Evolutionary conservation across 2,797 vertebrate genomes (phyloP).

Genomic region (Synanceia verrucosa): DNA sequence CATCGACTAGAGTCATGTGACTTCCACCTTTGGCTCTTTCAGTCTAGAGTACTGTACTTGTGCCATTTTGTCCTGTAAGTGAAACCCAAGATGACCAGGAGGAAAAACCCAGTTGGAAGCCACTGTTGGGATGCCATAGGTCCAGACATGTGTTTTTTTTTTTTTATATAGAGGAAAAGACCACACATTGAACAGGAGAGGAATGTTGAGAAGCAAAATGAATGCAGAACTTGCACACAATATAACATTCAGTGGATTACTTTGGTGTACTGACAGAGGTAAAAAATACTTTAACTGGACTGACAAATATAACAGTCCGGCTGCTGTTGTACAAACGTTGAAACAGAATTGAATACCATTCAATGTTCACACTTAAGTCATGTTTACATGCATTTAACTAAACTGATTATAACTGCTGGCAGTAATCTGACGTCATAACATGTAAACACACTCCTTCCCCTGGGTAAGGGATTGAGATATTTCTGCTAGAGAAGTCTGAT

Average conservation of each 20-base stretch:
- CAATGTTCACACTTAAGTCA: conserved; percentile 17
- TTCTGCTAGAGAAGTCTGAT: conserved; percentile 20
- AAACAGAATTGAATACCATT: conserved; percentile 29
- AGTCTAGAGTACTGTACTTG: neutral
- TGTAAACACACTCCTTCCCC: conserved; percentile 21
- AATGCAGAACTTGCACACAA: neutral
- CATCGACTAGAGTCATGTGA: neutral
- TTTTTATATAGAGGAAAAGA: neutral
- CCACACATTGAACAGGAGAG: neutral
- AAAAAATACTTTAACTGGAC: conserved; percentile 1
- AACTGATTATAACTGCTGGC: conserved; percentile 1
- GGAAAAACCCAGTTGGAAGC: neutral
- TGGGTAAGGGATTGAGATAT: neutral
- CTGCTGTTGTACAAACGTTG: conserved; percentile 14
- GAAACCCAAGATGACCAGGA: neutral
- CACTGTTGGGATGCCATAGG: neutral
- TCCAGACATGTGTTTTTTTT: neutral
- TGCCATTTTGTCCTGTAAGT: neutral
- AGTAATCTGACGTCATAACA: conserved; percentile 16
- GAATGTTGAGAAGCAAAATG: conserved; percentile 3
- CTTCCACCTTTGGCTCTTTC: conserved; percentile 4
- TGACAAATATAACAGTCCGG: conserved; percentile 28
- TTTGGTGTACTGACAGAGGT: conserved; percentile 15
- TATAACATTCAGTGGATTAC: conserved; percentile 9
- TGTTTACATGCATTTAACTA: conserved; percentile 5